Conservation (phyloP, 2,888 invertebrate species). For the Pammene aurita region DNA sequence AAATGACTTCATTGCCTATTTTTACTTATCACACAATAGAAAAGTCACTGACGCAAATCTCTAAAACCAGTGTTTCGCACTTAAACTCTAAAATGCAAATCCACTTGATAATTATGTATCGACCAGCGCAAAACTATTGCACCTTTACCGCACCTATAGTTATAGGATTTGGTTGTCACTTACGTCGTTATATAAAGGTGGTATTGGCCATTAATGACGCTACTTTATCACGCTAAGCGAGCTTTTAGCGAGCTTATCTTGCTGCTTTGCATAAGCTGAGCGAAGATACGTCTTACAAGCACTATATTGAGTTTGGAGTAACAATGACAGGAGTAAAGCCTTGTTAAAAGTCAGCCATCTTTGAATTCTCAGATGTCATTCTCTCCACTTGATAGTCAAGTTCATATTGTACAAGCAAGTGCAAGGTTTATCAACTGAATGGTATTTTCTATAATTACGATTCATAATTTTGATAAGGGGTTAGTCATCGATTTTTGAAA, state of each 20-base stretch:
- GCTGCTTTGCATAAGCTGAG: slow-evolving; percentile 38
- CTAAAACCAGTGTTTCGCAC: slow-evolving; percentile 1
- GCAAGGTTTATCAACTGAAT: no score
- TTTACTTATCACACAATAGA: no score
- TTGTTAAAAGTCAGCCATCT: not conserved
- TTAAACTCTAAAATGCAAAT: slow-evolving; percentile 19
- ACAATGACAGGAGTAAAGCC: slow-evolving; percentile 17
- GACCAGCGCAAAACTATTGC: not conserved
- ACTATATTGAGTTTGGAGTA: slow-evolving; percentile 17
- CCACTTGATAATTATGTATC: slow-evolving; percentile 22
- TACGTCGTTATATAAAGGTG: slow-evolving; percentile 8
- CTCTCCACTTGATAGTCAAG: not conserved
- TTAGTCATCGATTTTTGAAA: no score
- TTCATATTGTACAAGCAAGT: no score
- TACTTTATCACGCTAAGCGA: slow-evolving; percentile 33
- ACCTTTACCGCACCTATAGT: not conserved
- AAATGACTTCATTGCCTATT: no score
- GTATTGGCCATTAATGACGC: slow-evolving; percentile 36
- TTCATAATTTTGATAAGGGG: no score
- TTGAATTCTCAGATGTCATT: not conserved
- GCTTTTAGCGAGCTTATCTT: slow-evolving; percentile 34
- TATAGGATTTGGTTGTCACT: not conserved
- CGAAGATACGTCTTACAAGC: slow-evolving; percentile 24
- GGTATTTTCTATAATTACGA: no score
- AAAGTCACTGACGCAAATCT: no score